Percentiles rank a stretch among this genome's conserved stretches.
Evolutionary conservation across 2,113 vertebrate genomes (phyloP).

Genomic region (Salvelinus alpinus): DNA sequence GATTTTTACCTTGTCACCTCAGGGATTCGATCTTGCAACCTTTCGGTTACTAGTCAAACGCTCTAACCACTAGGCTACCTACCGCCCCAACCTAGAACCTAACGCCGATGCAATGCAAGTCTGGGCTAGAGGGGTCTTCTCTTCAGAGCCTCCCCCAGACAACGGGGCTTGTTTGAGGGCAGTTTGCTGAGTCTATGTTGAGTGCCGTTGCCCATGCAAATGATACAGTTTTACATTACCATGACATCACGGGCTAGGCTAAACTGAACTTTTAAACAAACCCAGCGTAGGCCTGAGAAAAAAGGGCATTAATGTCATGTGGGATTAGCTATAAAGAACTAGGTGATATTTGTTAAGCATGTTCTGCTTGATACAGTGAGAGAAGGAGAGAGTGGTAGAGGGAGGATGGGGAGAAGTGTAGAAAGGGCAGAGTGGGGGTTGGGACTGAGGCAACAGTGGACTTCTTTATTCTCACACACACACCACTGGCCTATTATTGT

Average conservation of each 20-base stretch:
- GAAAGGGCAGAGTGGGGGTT: background rate
- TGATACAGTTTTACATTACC: conserved; percentile 10
- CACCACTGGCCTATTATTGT: conserved; percentile 9
- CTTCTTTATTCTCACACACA: too few species aligned
- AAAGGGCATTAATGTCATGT: background rate
- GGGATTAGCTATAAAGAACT: too few species aligned
- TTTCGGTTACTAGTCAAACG: too few species aligned
- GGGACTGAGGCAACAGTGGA: too few species aligned
- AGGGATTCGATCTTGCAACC: too few species aligned
- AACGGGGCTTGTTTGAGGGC: background rate
- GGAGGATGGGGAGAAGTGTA: background rate
- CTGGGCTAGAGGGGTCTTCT: too few species aligned
- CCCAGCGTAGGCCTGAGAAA: conserved; percentile 3
- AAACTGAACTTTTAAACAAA: background rate
- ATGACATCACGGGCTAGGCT: conserved; percentile 19
- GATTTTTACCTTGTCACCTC: too few species aligned
- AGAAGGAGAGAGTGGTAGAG: background rate
- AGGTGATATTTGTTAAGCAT: background rate
- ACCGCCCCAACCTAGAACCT: too few species aligned
- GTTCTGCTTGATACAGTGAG: background rate
- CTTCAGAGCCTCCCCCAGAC: background rate
- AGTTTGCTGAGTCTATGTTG: background rate
- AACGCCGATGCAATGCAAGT: too few species aligned
- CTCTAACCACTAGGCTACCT: too few species aligned
- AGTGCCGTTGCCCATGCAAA: background rate